Conservation (phyloP, 2,888 invertebrate genomes). For the Apamea sordens region DNA sequence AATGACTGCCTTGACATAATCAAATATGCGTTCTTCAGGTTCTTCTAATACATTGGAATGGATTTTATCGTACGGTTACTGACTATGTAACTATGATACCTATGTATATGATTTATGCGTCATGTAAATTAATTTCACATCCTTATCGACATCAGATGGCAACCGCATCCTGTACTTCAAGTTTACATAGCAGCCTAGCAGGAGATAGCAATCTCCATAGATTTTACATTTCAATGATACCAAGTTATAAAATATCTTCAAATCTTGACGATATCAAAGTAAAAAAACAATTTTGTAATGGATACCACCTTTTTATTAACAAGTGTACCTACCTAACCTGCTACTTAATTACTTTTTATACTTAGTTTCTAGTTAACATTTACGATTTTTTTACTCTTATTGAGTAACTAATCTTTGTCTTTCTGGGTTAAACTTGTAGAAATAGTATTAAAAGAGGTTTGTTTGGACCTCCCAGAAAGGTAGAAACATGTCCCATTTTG, state of each 20-base stretch:
- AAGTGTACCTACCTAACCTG: not conserved
- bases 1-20: not conserved
- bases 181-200: slow-evolving; percentile 26
- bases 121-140: slow-evolving; percentile 55
- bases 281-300: slow-evolving; percentile 4
- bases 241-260: slow-evolving; percentile 34
- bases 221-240: slow-evolving; percentile 56
- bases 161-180: slow-evolving; percentile 56
- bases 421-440: not conserved
- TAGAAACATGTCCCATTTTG: not conserved
- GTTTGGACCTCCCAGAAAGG: not conserved
- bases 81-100: slow-evolving; percentile 5
- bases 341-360: not conserved
- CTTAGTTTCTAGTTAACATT: not conserved
- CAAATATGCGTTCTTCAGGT: not conserved
- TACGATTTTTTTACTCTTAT: not conserved
- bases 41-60: not conserved
- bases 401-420: not conserved
- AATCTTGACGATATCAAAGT: slow-evolving; percentile 22
- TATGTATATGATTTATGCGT: slow-evolving; percentile 38
- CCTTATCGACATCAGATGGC: slow-evolving; percentile 53
- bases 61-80: not conserved
- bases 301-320: not conserved
- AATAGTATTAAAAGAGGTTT: not conserved
- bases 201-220: slow-evolving; percentile 39